Base-by-base conservation (phyloP, 2,797 vertebrate species). In the Neosalanx taihuensis region DNA sequence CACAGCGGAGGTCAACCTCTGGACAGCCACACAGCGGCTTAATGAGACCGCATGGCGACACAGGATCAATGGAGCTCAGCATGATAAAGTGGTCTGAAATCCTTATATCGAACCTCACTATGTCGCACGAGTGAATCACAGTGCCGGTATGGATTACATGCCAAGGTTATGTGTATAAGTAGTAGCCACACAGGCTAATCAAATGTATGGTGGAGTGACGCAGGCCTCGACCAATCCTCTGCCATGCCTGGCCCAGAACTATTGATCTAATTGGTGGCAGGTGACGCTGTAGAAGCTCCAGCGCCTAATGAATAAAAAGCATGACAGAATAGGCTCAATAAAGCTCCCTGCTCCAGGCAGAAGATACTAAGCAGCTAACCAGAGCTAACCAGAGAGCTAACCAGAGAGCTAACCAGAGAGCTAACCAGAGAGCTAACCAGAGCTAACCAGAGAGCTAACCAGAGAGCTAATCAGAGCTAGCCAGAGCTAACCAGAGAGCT, bases 281-380 rank as follows among this genome's bases (percentile, higher is more conserved):
- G 84, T 88, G 86, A 87, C 84, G 85, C 83, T 79, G 86, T 84
- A 78, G 88, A 87, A 87, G 87, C 86, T 90, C 87, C 84, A 81
- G 82, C 84, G 88, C 82, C 84, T 85, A 83, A 86, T 89, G 85
- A 90, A 85, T 88, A 89, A 89, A 85, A 80, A 88, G 87, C 70
- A 79, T 89, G 88, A 86, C 86, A 86, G 75, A 76, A 77, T 69
- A 76, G 81, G 79, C 80, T 83, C 80, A 80, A 82, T 78, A 31
- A 80, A 78, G 82, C 78, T 83, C 85, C 68, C 69, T 64, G 75
- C 79, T 84, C 29, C 72, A 76, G 79, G 81, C 86, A 68, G 76
- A 60, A 80, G 71, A 82, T 74, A 79, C 62, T 3, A 10, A 76
- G 71, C 10, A 46, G 41, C 37, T 18, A 65, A 20, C 76, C 76